Evolutionary conservation across 2,797 vertebrate genomes (phyloP), one percentile per base, ranked within the genome.

Genomic region (Limnodromus scolopaceus): DNA sequence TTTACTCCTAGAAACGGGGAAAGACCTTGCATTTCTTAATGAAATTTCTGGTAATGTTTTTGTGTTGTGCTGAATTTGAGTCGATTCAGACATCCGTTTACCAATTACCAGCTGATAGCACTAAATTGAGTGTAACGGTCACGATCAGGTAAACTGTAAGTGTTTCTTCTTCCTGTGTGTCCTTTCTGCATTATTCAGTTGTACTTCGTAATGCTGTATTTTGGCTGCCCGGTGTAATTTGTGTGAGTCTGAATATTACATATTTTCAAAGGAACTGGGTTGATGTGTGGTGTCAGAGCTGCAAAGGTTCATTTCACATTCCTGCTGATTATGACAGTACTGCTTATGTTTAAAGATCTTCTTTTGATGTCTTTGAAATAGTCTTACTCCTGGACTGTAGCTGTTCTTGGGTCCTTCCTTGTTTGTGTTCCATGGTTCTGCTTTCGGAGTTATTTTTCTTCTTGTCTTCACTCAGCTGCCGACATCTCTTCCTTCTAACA

Each of bases 371-470:
- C 36, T 93, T 55, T 87, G 76, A 92, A 88, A 83, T 84, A 0
- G 15, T 71, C 72, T 92, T 69, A 22, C 12, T 85, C 23, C 60
- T 64, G 68, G 77, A 46, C 49, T 91, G 65, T 51, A 74, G 61
- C 74, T 84, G 11, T 55, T 92, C 38, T 69, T 57, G 81, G 17
- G 57, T 78, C 36, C 32, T 75, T 92, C 60, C 2, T 4, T 66
- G 53, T 92, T 89, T 89, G 30, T 79, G 17, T 91, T 87, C 79
- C n/a, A 34, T 61, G 57, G 63, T 63, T 76, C 65, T 84, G 27
- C 30, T 86, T 93, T 84, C 81, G 65, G 84, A 78, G 70, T 78
- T 74, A 78, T 51, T 86, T 93, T 95, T 27, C 51, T 80, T 55
- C 55, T 80, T 92, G 64, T 60, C 45, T 78, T 81, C n/a, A 39